Evolutionary conservation across 2,113 vertebrate genomes (phyloP), one percentile per base, ranked within the genome.

Genomic region (Ctenomys sociabilis): DNA sequence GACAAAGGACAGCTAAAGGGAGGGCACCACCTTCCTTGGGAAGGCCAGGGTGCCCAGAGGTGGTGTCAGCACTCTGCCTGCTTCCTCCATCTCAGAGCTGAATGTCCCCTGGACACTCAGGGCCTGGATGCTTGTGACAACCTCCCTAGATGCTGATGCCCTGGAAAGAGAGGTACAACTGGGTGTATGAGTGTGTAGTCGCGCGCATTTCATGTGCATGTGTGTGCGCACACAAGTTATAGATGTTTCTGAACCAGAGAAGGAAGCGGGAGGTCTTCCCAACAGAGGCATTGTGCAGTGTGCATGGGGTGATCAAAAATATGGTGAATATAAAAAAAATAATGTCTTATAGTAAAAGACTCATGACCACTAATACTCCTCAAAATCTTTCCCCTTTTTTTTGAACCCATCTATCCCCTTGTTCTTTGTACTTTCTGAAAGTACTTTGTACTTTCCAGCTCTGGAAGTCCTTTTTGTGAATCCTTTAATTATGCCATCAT

Each of bases 111-210:
- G 7, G 72, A 45, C n/a, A 22, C 21, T n/a, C n/a, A 13, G 26
- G 40, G 19, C 26, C 26, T 17, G 30, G 77, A 17, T 3, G 16
- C 77, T 49, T 52, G 45, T 21, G 45, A 52, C 45, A 52, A 3
- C 45, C 30, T 17, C 14, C 1, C 45, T 13, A 63, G 78, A n/a
- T 24, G 14, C 78, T 30, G 37, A 49, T 22, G n/a, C 72, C 63
- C n/a, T 4, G 16, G 14, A 35, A 82, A 75, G 6, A 14, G 7
- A 12, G 0, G 68, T 0, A 7, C 28, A 28, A 13, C 0, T 16
- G 45, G 2, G 35, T 75, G 75, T 30, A 43, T 5, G 64, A 26
- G 45, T 21, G 1, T n/a, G 19, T 6, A 12, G 19, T 63, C 7
- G 3, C 10, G 4, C 16, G 8, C 45, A n/a, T 4, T 2, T 10